Conservation (phyloP, 30 jellyfish, hydroid and myxozoan species). For the Mastigias papua region DNA sequence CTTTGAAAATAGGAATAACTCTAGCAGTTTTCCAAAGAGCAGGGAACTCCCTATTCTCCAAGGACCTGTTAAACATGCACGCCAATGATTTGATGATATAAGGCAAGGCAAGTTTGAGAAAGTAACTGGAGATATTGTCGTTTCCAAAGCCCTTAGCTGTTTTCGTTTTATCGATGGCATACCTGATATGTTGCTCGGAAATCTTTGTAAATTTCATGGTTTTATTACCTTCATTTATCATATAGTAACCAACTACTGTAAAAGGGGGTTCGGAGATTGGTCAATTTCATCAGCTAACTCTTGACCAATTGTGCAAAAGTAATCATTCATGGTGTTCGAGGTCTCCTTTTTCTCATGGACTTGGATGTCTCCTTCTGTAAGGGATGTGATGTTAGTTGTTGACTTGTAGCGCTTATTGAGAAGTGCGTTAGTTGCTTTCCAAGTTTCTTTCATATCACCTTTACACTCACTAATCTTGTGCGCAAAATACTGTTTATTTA, state of each 20-base stretch:
- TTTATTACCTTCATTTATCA: not conserved
- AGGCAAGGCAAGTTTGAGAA: not conserved
- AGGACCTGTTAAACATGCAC: not conserved
- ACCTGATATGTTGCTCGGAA: not conserved
- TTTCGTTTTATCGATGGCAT: not conserved
- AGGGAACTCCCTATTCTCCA: not conserved
- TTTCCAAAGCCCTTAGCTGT: not conserved
- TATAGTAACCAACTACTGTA: not conserved
- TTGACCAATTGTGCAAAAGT: not conserved
- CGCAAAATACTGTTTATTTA: not conserved
- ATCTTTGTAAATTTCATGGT: not conserved
- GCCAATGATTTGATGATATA: not conserved
- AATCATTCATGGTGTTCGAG: not conserved
- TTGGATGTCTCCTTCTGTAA: not conserved
- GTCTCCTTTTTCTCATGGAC: not conserved
- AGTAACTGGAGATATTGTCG: not conserved
- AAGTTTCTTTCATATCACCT: not conserved
- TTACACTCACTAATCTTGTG: not conserved
- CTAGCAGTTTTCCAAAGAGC: no score
- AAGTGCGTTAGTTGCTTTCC: not conserved
- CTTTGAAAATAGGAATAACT: no score
- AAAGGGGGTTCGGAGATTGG: not conserved
- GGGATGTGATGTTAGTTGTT: not conserved
- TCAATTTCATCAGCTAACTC: not conserved
- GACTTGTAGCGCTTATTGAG: not conserved